Evolutionary conservation across 2,797 vertebrate genomes (phyloP).

Genomic region (Pantherophis vulpinus): DNA sequence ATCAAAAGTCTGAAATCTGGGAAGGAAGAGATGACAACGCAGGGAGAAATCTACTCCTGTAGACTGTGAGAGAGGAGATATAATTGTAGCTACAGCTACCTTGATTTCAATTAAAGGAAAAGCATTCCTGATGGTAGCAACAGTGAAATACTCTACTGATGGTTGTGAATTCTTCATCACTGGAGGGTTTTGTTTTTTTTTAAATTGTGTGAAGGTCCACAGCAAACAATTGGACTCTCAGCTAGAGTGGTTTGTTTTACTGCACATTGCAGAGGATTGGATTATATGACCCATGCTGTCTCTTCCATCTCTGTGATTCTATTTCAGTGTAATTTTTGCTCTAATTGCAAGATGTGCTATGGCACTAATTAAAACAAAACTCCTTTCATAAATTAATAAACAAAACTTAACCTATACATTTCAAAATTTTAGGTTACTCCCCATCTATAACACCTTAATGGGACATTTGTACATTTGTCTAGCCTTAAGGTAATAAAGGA

Average conservation of each 20-base stretch:
- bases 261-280: not conserved
- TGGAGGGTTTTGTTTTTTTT: not conserved
- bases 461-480: constrained; percentile 43
- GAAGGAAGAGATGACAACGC: not conserved
- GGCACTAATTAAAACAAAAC: not conserved
- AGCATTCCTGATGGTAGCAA: not conserved
- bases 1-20: not conserved
- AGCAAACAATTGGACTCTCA: not conserved
- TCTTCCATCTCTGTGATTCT: not conserved
- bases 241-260: not conserved
- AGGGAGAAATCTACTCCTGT: not conserved
- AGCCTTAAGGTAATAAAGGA: constrained; percentile 47
- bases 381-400: not conserved
- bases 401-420: not conserved
- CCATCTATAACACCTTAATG: constrained; percentile 37
- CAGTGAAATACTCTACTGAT: not conserved
- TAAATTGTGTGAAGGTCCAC: not conserved
- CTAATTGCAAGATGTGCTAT: not conserved
- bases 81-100: not conserved
- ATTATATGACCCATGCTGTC: not conserved
- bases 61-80: not conserved
- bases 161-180: not conserved
- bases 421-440: constrained; percentile 48
- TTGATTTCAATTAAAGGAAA: not conserved
- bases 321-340: not conserved